Evolutionary conservation across 1,140 invertebrate species (phyloP), one percentile per base, ranked within the genome.

Genomic region (Dendroctonus valens): DNA sequence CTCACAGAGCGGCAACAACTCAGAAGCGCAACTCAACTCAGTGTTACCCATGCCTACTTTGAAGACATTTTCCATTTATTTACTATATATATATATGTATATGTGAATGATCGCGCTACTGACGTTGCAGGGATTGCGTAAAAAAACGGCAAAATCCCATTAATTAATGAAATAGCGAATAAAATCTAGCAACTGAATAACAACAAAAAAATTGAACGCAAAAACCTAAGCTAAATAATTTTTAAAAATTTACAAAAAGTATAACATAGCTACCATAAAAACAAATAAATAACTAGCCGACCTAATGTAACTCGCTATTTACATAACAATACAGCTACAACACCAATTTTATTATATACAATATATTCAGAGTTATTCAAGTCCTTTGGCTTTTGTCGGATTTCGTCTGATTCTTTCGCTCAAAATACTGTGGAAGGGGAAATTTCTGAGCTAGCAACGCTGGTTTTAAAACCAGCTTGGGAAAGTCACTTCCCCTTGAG

Each of bases 311-410:
- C 42, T 66, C 9, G 41, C 53, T 65, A 77, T 77, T 71, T 78
- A 78, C 76, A 77, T 77, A 78, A 78, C 77, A 77, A 77, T 78
- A 78, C 74, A 78, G 70, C 72, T 77, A 77, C 74, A 76, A 78
- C 76, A 77, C 75, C 74, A 69, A 75, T 67, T 65, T 42, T 63
- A 26, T 26, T 26, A 46, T 61, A 41, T 69, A 70, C 49, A 69
- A 60, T 69, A 68, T 72, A 70, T 70, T 63, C 69, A 73, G 67
- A 74, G n/a, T n/a, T n/a, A n/a, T n/a, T n/a, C n/a, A 58, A 70
- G 71, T 74, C 72, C 70, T 73, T 72, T 75, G 70, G 71, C 67
- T 69, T 72, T 57, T 41, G n/a, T 62, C 40, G 44, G 44, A 59
- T 64, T 58, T 37, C 51, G 7, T 44, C 41, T n/a, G 11, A 46